Evolutionary conservation across 2,113 vertebrate genomes (phyloP).

Genomic region (Eleginops maclovinus): DNA sequence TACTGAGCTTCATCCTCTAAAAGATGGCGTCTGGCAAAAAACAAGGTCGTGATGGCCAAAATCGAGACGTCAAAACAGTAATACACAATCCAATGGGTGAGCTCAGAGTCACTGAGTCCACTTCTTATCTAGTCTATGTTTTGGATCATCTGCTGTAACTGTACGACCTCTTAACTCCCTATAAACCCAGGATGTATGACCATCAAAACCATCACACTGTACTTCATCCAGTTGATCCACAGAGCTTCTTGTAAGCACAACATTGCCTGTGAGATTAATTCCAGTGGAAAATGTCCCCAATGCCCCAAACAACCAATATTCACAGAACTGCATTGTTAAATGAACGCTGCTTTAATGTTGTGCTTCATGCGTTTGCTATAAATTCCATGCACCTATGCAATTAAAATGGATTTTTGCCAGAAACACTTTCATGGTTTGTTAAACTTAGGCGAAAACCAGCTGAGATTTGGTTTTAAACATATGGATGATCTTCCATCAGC

Average conservation of each 20-base stretch:
- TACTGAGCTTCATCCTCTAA: too few species aligned
- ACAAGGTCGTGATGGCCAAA: too few species aligned
- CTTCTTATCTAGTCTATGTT: neutral
- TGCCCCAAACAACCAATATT: conserved; percentile 4
- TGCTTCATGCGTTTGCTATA: conserved; percentile 29
- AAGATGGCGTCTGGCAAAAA: too few species aligned
- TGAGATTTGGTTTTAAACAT: conserved; percentile 8
- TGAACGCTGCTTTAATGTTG: conserved; percentile 29
- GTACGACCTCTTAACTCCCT: neutral
- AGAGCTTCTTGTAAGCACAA: neutral
- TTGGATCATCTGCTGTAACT: conserved; percentile 2
- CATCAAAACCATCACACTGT: neutral
- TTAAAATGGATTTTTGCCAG: conserved; percentile 18
- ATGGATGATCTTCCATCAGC: neutral
- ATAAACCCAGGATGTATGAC: neutral
- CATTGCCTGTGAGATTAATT: conserved; percentile 2
- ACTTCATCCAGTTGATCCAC: neutral
- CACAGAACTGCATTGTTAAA: conserved; percentile 35
- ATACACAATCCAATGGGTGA: too few species aligned
- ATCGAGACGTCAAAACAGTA: too few species aligned
- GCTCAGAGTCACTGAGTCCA: too few species aligned
- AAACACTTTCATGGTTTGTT: conserved; percentile 21
- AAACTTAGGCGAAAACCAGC: conserved; percentile 17
- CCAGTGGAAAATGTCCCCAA: neutral
- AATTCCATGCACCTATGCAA: conserved; percentile 23